Conservation (phyloP, 1,140 invertebrate species). For the Lutraria rhynchaena region DNA sequence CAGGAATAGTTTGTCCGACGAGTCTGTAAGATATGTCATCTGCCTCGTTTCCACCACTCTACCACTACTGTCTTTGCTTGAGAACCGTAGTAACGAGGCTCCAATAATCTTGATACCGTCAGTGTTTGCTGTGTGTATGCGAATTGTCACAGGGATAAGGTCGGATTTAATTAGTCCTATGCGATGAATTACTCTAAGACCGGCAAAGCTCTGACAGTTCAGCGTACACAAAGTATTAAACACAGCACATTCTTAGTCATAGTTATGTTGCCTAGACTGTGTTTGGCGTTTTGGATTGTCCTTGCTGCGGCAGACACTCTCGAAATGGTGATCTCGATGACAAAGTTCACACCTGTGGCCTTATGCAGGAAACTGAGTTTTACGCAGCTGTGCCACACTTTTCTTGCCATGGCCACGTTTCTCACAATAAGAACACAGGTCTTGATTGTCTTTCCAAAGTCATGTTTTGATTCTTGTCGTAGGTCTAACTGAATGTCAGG, state of each 20-base stretch:
- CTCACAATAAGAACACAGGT: too few species aligned
- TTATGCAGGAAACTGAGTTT: constrained; percentile 37
- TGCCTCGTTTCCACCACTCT: too few species aligned
- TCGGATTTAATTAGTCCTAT: too few species aligned
- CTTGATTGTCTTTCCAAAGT: too few species aligned
- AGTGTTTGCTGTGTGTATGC: too few species aligned
- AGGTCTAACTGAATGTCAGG: constrained; percentile 59
- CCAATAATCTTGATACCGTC: too few species aligned
- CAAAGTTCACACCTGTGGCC: constrained; percentile 31
- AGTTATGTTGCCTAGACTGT: background rate
- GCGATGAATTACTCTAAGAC: background rate
- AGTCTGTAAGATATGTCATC: too few species aligned
- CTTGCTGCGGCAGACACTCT: constrained; percentile 33
- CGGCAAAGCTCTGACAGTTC: background rate
- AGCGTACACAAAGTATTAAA: constrained; percentile 27
- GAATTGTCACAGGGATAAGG: too few species aligned
- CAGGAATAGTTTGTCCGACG: too few species aligned
- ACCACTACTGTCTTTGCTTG: too few species aligned
- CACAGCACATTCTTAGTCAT: constrained; percentile 14
- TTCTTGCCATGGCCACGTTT: too few species aligned
- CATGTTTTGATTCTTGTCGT: constrained; percentile 58
- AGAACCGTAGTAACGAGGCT: too few species aligned
- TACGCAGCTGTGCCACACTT: constrained; percentile 4
- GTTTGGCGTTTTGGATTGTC: background rate
- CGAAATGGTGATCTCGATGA: constrained; percentile 22